These are phyloP conservation scores for Canis aureus DNA, from an alignment of 2,113 vertebrate genomes.

Conservation along the genomic window DNA sequence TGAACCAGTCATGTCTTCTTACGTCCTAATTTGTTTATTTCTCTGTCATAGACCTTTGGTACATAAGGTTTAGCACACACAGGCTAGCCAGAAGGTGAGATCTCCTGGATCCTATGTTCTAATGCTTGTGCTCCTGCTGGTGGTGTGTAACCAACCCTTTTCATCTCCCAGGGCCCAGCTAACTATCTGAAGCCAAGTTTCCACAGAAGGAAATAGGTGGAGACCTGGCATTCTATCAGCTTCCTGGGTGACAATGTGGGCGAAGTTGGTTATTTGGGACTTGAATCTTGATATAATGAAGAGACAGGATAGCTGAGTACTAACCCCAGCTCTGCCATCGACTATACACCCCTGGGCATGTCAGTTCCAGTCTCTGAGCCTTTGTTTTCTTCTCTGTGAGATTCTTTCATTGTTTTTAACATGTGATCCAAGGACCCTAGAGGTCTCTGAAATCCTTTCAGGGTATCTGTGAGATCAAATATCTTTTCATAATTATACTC, in stretches of 20 bases:
- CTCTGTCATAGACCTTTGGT: background rate
- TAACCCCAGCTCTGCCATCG: background rate
- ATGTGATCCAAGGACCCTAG: background rate
- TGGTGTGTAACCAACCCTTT: background rate
- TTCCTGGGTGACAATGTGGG: background rate
- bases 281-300: background rate
- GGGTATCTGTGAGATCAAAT: background rate
- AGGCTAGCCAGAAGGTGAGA: background rate
- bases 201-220: background rate
- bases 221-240: background rate
- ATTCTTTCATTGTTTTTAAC: background rate
- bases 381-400: background rate
- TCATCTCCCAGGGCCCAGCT: background rate
- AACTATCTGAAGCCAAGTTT: background rate
- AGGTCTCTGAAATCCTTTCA: conserved; percentile 23
- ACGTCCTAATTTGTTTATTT: background rate
- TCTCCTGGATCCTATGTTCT: background rate
- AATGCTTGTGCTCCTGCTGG: background rate
- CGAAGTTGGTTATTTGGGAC: background rate
- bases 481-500: background rate
- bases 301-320: background rate
- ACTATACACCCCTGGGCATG: background rate
- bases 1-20: background rate
- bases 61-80: background rate
- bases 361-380: background rate